Percentiles rank a stretch among this genome's conserved stretches.
Conservation (phyloP, 2,888 invertebrate species). For the Leptinotarsa tumamoca region DNA sequence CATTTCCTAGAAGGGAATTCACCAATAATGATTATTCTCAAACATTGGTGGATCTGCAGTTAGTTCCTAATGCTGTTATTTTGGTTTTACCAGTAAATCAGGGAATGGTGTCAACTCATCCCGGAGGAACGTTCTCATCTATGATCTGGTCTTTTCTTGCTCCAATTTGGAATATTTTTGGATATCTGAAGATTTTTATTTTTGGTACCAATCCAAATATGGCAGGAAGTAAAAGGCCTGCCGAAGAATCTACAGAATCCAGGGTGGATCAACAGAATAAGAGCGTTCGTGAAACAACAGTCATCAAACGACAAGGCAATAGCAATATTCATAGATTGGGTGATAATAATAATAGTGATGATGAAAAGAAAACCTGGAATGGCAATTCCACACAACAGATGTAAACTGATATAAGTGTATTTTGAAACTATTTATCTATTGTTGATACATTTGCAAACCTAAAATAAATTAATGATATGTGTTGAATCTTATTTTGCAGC, state of each 20-base stretch:
- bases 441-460: neutral
- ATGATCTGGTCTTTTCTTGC: conserved; percentile 73
- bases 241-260: conserved; percentile 24
- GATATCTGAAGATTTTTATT: conserved; percentile 68
- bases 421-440: neutral
- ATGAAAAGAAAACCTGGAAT: conserved; percentile 96
- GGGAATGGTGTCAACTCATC: conserved; percentile 44
- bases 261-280: conserved; percentile 40
- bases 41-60: conserved; percentile 74
- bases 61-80: conserved; percentile 82
- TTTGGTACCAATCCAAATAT: conserved; percentile 55
- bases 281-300: conserved; percentile 59
- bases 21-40: conserved; percentile 68
- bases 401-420: conserved; percentile 63
- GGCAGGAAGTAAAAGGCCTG: conserved; percentile 53
- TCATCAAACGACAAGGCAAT: conserved; percentile 72
- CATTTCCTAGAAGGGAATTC: conserved; percentile 81
- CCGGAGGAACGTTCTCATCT: conserved; percentile 67
- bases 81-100: conserved; percentile 75
- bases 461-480: neutral
- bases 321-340: conserved; percentile 81
- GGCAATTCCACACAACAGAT: conserved; percentile 97
- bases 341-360: conserved; percentile 77
- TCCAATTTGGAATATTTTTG: conserved; percentile 72
- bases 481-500: too few relatives aligned